A percentile compares a stretch with the other conserved stretches of the same genome.
Evolutionary conservation across 2,113 vertebrate genomes (phyloP).

Genomic region (Thomomys bottae): DNA sequence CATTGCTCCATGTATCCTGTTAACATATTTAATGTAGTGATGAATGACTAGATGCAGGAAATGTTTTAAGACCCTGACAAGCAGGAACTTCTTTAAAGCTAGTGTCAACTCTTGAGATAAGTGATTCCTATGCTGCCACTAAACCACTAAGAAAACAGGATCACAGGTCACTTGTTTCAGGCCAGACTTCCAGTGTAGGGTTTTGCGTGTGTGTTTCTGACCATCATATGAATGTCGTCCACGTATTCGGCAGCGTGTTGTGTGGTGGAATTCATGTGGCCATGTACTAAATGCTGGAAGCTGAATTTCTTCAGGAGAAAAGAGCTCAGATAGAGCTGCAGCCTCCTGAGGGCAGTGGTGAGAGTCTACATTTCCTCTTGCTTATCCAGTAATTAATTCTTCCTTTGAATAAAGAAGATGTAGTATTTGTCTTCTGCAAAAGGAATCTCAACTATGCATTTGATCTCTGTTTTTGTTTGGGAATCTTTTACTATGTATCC

Average conservation of each 20-base stretch:
- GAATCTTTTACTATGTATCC: not conserved
- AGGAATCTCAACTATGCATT: not conserved
- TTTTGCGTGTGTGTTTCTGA: not conserved
- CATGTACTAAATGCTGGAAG: not conserved
- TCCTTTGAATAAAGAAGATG: not conserved
- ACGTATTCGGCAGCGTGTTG: not conserved
- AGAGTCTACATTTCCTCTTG: not conserved
- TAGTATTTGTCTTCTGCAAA: not conserved
- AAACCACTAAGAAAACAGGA: not conserved
- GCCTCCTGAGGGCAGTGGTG: not conserved
- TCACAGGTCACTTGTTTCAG: not conserved
- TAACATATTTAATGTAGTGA: not conserved
- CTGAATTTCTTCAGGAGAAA: not conserved
- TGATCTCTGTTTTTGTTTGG: not conserved
- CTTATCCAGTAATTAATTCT: not conserved
- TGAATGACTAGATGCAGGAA: not conserved
- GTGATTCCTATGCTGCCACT: not conserved
- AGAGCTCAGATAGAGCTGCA: not conserved
- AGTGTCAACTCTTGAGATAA: not conserved
- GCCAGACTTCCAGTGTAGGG: not conserved
- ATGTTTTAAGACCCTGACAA: not conserved
- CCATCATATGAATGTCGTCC: not conserved
- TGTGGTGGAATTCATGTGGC: not conserved
- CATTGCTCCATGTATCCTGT: not conserved
- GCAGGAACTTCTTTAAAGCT: not conserved